Conservation (phyloP, 1,140 invertebrate genomes). For the Lasaia peninsularis region DNA sequence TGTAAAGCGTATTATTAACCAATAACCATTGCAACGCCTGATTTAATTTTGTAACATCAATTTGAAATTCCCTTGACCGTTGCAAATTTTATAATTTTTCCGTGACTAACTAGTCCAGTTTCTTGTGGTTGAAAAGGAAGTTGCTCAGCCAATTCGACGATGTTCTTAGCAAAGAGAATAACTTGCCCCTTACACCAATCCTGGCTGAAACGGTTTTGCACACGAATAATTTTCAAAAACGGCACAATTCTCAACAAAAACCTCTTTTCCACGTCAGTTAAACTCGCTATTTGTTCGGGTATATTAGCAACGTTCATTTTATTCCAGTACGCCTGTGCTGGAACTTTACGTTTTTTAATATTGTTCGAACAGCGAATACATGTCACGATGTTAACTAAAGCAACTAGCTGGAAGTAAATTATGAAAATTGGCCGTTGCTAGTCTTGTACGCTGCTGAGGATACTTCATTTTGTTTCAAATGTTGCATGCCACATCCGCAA, state of each 20-base stretch:
- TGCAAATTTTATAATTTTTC: constrained; percentile 20
- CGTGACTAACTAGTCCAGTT: constrained; percentile 22
- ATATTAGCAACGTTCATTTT: constrained; percentile 17
- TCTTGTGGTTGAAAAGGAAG: constrained; percentile 23
- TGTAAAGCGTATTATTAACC: constrained; percentile 20
- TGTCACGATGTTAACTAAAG: constrained; percentile 15
- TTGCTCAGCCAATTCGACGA: constrained; percentile 29
- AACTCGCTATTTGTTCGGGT: constrained; percentile 18
- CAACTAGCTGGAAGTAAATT: constrained; percentile 14
- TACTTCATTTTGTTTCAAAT: constrained; percentile 22
- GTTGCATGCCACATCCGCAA: constrained; percentile 22
- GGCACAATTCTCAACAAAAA: constrained; percentile 22
- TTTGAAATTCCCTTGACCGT: constrained; percentile 17
- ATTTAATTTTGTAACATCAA: constrained; percentile 18
- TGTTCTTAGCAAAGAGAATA: constrained; percentile 30
- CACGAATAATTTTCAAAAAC: constrained; percentile 17
- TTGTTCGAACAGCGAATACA: constrained; percentile 17
- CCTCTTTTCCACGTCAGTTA: constrained; percentile 21
- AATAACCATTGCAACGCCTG: constrained; percentile 19
- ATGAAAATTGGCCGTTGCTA: constrained; percentile 14
- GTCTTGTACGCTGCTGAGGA: constrained; percentile 22
- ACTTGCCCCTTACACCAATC: constrained; percentile 35
- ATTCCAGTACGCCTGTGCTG: constrained; percentile 21
- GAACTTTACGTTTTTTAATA: constrained; percentile 24
- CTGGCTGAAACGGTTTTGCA: constrained; percentile 30